Base-by-base conservation (phyloP, 2,113 vertebrate genomes). In the Archocentrus centrarchus region DNA sequence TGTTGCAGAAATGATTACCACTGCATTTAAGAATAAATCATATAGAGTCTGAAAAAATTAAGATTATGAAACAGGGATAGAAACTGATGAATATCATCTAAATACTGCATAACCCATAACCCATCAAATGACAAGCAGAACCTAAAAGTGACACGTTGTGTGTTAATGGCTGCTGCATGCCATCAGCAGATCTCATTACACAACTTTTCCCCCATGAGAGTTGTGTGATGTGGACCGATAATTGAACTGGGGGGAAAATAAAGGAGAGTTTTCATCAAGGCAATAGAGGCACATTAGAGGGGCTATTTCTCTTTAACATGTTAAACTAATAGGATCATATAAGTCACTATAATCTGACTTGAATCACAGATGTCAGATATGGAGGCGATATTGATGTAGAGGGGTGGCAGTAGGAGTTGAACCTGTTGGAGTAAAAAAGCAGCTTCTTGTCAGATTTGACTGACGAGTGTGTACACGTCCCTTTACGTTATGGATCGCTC, bases 301-400 rank as follows among this genome's bases (percentile, higher is more conserved):
- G 1, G 8, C 17, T 44, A 5, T 44, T 0, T 47, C 24, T 66
- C n/a, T 44, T 17, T 44, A 44, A 44, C 17, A 0, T 0, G 11
- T 66, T 24, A 66, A 66, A 41, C 39, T 3, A 41, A 10, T 10
- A 41, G 8, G 37, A 39, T 39, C 37, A 39, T 10, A 2, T 3
- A 11, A 11, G 11, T 44, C 41, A 13, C 11, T 5, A 13, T 11
- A 13, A 11, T 44, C 41, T 41, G 39, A 41, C 39, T 3, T 8
- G 30, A 3, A 30, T 30, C 30, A 30, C 30, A 30, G 30, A 39
- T 10, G 9, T 8, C 9, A 39, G 10, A 11, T 41, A 11, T 3
- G 15, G 39, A 66, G n/a, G 7, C 27, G 63, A 68, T 11, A 3
- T 6, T 44, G 63, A 66, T 27, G 63, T 66, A 6, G 41, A 41